phyloP scores from a whole-genome alignment of 1,140 invertebrate genomes.

The Teleopsis dalmanni region DNA sequence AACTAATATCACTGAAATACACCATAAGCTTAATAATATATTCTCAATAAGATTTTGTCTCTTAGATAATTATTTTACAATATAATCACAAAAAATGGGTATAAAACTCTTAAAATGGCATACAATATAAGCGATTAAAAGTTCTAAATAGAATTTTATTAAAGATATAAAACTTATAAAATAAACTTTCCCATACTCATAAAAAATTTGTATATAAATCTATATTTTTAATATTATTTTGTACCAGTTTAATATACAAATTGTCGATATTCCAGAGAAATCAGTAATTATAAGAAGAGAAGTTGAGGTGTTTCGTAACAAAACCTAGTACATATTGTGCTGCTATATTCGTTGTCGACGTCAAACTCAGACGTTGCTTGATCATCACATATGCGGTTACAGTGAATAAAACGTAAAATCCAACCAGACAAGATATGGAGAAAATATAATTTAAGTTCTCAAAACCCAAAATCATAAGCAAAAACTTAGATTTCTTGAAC shows the following conservation, averaged over 20 bases:
- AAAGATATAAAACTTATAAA: no score
- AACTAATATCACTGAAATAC: slow-evolving; percentile 6
- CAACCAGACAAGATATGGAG: slow-evolving; percentile 29
- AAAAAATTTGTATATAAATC: no score
- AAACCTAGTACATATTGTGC: slow-evolving; percentile 24
- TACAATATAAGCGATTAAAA: no score
- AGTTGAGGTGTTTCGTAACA: slow-evolving; percentile 37
- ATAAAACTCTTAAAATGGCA: no score
- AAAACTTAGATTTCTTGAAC: slow-evolving; percentile 54
- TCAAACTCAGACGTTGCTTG: slow-evolving; percentile 27
- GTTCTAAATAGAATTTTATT: no score
- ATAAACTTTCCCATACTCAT: no score
- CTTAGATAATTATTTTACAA: no score
- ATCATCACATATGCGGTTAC: slow-evolving; percentile 32
- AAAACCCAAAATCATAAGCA: slow-evolving; percentile 36
- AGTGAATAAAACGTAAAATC: slow-evolving; percentile 37
- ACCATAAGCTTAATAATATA: neutral
- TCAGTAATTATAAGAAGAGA: slow-evolving; percentile 40
- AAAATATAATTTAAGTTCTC: slow-evolving; percentile 29
- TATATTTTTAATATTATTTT: neutral
- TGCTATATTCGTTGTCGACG: slow-evolving; percentile 17
- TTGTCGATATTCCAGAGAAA: neutral
- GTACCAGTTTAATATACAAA: neutral
- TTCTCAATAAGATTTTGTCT: no score
- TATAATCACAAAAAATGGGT: no score